A percentile compares a stretch with the other conserved stretches of the same genome.
phyloP scores from a whole-genome alignment of 2,113 vertebrate genomes.

The Xiphophorus couchianus region DNA sequence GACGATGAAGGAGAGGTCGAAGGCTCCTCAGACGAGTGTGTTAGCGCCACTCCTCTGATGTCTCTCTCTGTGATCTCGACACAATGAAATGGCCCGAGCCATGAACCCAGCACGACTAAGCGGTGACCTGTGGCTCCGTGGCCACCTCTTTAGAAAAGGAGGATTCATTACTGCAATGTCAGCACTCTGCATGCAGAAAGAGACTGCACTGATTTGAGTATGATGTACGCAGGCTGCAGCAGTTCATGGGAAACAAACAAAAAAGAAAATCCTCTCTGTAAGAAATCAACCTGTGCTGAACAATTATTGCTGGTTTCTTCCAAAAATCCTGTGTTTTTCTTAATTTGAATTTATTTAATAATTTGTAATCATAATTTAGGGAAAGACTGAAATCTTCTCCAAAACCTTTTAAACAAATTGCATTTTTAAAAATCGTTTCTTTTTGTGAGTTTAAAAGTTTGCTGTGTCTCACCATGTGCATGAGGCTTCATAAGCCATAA shows the following conservation, averaged over 20 bases:
- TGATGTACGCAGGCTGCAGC: constrained; percentile 46
- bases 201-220: constrained; percentile 46
- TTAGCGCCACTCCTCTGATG: constrained; percentile 93
- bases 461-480: constrained; percentile 11
- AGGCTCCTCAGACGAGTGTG: constrained; percentile 89
- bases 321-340: neutral
- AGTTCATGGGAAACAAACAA: constrained; percentile 27
- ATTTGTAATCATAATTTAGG: neutral
- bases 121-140: constrained; percentile 74
- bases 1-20: constrained; percentile 87
- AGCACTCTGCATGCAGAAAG: constrained; percentile 72
- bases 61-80: constrained; percentile 80
- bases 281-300: constrained; percentile 4
- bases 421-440: neutral
- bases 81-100: constrained; percentile 79
- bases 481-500: constrained; percentile 7
- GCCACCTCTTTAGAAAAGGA: constrained; percentile 58
- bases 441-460: neutral
- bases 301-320: constrained; percentile 3
- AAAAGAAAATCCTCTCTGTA: neutral
- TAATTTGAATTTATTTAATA: neutral
- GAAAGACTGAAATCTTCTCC: neutral
- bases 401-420: neutral
- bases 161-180: constrained; percentile 79
- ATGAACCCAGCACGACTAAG: constrained; percentile 75